Evolutionary conservation across 1,140 invertebrate genomes (phyloP).

Genomic region (Oryctes rhinoceros): DNA sequence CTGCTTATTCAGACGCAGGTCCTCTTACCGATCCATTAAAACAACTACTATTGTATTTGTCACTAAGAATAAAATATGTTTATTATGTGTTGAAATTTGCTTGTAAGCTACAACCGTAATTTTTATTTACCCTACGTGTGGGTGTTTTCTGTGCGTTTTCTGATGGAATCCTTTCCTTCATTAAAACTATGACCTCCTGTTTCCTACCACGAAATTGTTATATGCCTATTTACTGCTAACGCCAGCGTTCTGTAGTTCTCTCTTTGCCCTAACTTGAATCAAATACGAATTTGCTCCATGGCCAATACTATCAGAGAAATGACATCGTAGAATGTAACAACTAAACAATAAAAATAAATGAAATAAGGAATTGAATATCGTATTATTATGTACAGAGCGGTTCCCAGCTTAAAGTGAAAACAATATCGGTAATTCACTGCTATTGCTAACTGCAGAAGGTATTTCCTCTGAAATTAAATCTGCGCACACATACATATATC

Average conservation of each 20-base stretch:
- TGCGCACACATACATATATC: not conserved
- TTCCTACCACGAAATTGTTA: no score
- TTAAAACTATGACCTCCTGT: no score
- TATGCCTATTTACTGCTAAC: not conserved
- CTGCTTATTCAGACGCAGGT: no score
- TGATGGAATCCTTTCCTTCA: no score
- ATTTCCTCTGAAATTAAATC: constrained; percentile 23
- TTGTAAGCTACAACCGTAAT: no score
- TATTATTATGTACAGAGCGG: not conserved
- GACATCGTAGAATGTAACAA: constrained; percentile 12
- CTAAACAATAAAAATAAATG: constrained; percentile 27
- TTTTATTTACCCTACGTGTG: no score
- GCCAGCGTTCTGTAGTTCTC: not conserved
- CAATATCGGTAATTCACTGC: constrained; percentile 27
- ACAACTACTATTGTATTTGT: no score
- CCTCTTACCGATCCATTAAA: no score
- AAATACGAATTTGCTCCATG: not conserved
- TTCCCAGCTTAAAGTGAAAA: not conserved
- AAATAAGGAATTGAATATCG: constrained; percentile 22
- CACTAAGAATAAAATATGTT: no score
- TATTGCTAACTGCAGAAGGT: constrained; percentile 23
- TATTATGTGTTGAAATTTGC: no score
- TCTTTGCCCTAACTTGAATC: not conserved
- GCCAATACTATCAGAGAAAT: not conserved
- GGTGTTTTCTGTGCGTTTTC: no score